Conservation (phyloP, 2,113 vertebrate species). For the Rutilus rutilus region DNA sequence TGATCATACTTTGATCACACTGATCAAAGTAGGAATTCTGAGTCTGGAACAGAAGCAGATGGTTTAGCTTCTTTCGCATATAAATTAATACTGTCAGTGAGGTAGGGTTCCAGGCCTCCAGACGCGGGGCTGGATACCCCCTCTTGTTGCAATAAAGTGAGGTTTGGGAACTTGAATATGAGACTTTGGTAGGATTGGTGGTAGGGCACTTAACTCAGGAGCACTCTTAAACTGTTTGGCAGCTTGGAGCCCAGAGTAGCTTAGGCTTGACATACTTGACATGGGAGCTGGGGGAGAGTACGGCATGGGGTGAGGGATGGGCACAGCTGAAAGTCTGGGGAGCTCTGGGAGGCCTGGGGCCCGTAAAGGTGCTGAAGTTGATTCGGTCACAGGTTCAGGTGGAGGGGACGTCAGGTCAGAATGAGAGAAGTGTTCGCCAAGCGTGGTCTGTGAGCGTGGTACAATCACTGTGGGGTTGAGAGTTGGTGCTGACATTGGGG, state of each 20-base stretch:
- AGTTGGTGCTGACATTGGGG: conserved; percentile 84
- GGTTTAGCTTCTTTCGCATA: not conserved
- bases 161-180: conserved; percentile 89
- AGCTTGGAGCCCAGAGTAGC: conserved; percentile 68
- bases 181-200: conserved; percentile 61
- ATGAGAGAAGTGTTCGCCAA: conserved; percentile 86
- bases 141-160: conserved; percentile 87
- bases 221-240: conserved; percentile 81
- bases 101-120: conserved; percentile 91
- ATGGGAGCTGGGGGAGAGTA: conserved; percentile 66
- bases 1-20: not conserved
- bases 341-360: conserved; percentile 69
- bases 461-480: conserved; percentile 84
- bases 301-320: conserved; percentile 63
- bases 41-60: not conserved
- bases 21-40: not conserved
- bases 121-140: conserved; percentile 85
- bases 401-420: conserved; percentile 77
- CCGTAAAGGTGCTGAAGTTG: conserved; percentile 60
- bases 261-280: conserved; percentile 61
- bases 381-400: conserved; percentile 39
- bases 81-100: conserved; percentile 57
- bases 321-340: conserved; percentile 69
- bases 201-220: conserved; percentile 75
- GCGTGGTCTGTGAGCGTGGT: conserved; percentile 86